A percentile compares a stretch with the other conserved stretches of the same genome.
These are phyloP conservation scores for Mormyrus lacerda DNA, from an alignment of 2,113 vertebrate genomes.

Conservation along the genomic window DNA sequence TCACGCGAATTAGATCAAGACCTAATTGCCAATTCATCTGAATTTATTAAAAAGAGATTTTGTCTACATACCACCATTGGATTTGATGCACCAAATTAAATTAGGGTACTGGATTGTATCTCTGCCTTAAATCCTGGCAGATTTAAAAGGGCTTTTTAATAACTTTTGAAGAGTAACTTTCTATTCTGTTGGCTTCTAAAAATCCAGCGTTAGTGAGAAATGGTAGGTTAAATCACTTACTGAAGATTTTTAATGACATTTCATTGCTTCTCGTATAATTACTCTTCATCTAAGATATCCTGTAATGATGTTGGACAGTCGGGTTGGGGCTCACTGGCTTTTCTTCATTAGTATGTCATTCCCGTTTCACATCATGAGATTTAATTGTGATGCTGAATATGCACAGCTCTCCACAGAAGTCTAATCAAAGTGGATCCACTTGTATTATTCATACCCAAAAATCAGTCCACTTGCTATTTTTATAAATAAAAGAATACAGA, in stretches of 20 bases:
- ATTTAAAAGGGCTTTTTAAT: slow-evolving; percentile 66
- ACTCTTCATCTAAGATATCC: slow-evolving; percentile 99
- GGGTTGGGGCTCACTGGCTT: slow-evolving; percentile 99
- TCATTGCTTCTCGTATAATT: slow-evolving; percentile 99
- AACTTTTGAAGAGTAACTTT: slow-evolving; percentile 81
- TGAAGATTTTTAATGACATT: slow-evolving; percentile 99
- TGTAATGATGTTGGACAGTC: slow-evolving; percentile 99
- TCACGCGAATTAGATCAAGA: slow-evolving; percentile 84
- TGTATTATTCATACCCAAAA: slow-evolving; percentile 99
- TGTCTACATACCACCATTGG: slow-evolving; percentile 86
- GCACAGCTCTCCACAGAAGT: slow-evolving; percentile 96
- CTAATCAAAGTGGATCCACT: slow-evolving; percentile 99
- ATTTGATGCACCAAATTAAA: slow-evolving; percentile 85
- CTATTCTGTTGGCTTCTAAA: slow-evolving; percentile 65
- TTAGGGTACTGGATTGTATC: slow-evolving; percentile 80
- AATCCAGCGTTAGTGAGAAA: slow-evolving; percentile 83
- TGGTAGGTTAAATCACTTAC: slow-evolving; percentile 99
- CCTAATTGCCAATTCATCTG: slow-evolving; percentile 97
- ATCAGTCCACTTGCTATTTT: slow-evolving; percentile 99
- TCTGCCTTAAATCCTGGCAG: slow-evolving; percentile 71
- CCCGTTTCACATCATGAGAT: slow-evolving; percentile 99
- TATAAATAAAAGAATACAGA: slow-evolving; percentile 99
- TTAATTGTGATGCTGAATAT: slow-evolving; percentile 99
- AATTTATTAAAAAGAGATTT: slow-evolving; percentile 98
- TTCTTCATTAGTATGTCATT: slow-evolving; percentile 99